These are phyloP conservation scores for Andrena dorsata DNA, from an alignment of 2,888 invertebrate genomes.

Conservation along the genomic window DNA sequence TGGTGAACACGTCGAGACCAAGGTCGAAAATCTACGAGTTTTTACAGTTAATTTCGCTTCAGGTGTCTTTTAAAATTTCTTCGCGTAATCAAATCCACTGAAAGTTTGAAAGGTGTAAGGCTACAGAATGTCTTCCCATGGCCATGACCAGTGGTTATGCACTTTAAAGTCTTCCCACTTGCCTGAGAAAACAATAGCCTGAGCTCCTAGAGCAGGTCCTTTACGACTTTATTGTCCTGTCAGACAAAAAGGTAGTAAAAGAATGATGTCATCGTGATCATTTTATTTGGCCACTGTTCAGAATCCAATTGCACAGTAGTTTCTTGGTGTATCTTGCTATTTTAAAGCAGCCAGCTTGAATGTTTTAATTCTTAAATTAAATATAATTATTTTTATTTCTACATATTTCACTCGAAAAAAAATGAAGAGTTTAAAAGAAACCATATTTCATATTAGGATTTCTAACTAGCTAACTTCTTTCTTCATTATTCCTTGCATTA, in stretches of 20 bases:
- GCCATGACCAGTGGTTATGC: neutral
- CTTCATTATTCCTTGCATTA: too few relatives aligned
- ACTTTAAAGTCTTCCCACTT: conserved; percentile 7
- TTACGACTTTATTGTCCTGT: conserved; percentile 23
- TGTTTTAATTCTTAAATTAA: neutral
- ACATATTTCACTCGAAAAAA: too few relatives aligned
- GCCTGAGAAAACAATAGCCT: conserved; percentile 21
- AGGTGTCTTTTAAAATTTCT: neutral
- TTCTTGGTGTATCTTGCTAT: neutral
- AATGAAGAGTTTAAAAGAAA: too few relatives aligned
- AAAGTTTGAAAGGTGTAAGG: neutral
- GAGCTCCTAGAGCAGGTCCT: neutral
- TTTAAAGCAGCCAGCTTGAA: neutral
- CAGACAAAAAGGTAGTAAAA: neutral
- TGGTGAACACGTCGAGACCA: neutral
- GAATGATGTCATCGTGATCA: neutral
- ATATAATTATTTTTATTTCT: neutral
- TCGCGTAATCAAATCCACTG: too few relatives aligned
- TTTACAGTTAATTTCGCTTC: too few relatives aligned
- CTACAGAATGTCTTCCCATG: neutral
- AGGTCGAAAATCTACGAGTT: neutral
- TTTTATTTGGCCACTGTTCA: neutral
- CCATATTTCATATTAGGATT: too few relatives aligned
- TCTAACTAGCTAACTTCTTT: too few relatives aligned
- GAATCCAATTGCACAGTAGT: neutral